phyloP scores from a whole-genome alignment of 2,797 vertebrate genomes.

The Spheniscus humboldti region DNA sequence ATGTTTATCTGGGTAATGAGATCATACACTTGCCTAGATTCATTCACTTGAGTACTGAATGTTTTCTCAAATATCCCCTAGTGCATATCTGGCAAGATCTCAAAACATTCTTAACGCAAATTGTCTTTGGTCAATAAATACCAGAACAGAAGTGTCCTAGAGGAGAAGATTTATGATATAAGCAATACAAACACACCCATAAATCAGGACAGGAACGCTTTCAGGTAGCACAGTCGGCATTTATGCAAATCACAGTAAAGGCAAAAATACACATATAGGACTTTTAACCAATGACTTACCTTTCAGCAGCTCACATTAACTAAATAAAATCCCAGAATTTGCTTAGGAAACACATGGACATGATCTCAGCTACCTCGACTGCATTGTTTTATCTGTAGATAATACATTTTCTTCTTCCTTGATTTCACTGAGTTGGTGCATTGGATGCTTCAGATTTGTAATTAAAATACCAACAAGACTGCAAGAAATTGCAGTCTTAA shows the following conservation, averaged over 20 bases:
- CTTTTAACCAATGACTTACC: constrained; percentile 39
- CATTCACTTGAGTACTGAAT: constrained; percentile 68
- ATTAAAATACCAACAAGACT: not conserved
- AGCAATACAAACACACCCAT: constrained; percentile 79
- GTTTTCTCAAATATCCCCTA: constrained; percentile 83
- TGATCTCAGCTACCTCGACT: not conserved
- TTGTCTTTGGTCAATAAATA: constrained; percentile 89
- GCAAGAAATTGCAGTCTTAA: not conserved
- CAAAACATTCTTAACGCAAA: constrained; percentile 83
- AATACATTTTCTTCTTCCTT: not conserved
- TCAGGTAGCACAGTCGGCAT: constrained; percentile 78
- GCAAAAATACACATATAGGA: not conserved
- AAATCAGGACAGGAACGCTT: constrained; percentile 81
- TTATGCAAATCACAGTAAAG: constrained; percentile 71
- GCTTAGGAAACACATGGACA: not conserved
- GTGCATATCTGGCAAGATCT: constrained; percentile 85
- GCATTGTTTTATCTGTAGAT: not conserved
- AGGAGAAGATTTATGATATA: constrained; percentile 86
- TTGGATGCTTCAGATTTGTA: not conserved
- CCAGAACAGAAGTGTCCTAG: constrained; percentile 82
- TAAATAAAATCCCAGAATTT: not conserved
- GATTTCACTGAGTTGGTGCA: not conserved
- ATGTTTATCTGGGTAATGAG: constrained; percentile 63
- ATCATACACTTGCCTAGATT: constrained; percentile 43
- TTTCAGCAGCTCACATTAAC: not conserved